A percentile compares a stretch with the other conserved stretches of the same genome.
These are phyloP conservation scores for Trilocha varians DNA, from an alignment of 2,888 invertebrate species.

Conservation along the genomic window DNA sequence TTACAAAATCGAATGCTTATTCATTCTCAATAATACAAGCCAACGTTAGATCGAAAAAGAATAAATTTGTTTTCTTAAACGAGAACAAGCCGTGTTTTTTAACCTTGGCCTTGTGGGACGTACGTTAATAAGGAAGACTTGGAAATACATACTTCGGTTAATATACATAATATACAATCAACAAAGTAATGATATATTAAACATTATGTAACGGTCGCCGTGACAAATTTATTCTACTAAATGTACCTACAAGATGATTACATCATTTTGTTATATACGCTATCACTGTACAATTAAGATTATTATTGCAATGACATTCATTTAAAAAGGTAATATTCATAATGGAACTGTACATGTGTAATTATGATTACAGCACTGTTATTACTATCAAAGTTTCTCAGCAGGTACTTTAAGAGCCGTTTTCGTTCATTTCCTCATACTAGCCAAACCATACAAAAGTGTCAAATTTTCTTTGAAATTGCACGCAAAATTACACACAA, in stretches of 20 bases:
- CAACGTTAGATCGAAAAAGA: conserved; percentile 16
- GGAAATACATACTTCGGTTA: conserved; percentile 31
- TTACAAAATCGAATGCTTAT: background rate
- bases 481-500: too few species aligned
- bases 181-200: conserved; percentile 9
- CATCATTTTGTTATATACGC: background rate
- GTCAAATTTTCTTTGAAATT: too few species aligned
- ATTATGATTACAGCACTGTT: too few species aligned
- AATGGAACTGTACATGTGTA: background rate
- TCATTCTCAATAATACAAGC: background rate
- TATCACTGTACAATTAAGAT: conserved; percentile 8
- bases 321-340: conserved; percentile 4
- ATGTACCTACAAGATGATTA: background rate
- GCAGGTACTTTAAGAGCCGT: too few species aligned
- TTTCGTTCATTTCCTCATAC: too few species aligned
- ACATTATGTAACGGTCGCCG: conserved; percentile 7
- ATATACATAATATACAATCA: conserved; percentile 16
- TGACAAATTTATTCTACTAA: conserved; percentile 1
- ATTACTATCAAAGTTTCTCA: too few species aligned
- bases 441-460: too few species aligned
- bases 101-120: conserved; percentile 51
- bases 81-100: conserved; percentile 28
- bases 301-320: conserved; percentile 13
- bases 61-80: conserved; percentile 26
- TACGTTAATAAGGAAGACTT: conserved; percentile 47